A percentile compares a stretch with the other conserved stretches of the same genome.
Conservation (phyloP, 2,797 vertebrate genomes). For the Rhinoraja longicauda region DNA sequence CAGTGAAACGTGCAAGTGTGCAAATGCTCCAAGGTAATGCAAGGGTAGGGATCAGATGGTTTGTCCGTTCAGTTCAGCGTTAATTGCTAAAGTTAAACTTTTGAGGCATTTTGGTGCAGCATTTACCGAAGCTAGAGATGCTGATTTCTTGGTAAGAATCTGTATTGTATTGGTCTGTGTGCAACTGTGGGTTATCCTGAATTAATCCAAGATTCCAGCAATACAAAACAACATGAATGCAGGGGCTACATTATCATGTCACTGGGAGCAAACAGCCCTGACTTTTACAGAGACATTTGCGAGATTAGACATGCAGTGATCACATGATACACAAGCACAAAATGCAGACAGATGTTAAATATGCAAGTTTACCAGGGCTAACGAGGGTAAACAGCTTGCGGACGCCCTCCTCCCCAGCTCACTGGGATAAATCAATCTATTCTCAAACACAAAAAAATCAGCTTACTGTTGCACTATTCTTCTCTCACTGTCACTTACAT, state of each 20-base stretch:
- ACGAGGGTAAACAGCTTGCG: background rate
- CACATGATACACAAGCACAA: background rate
- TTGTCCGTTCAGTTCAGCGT: background rate
- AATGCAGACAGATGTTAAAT: background rate
- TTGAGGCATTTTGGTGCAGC: background rate
- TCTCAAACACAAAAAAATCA: background rate
- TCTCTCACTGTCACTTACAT: no score
- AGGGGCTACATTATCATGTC: background rate
- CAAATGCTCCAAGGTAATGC: background rate
- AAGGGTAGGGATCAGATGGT: no score
- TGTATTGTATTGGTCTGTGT: background rate
- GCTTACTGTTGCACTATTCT: background rate
- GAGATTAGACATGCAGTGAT: background rate
- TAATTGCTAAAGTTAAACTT: background rate
- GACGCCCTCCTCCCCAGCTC: background rate
- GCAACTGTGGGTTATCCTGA: background rate
- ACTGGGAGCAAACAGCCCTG: no score
- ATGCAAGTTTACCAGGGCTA: background rate
- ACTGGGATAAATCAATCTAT: background rate
- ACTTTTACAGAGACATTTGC: background rate
- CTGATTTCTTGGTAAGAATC: background rate
- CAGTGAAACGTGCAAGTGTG: background rate
- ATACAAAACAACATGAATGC: background rate
- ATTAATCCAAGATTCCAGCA: constrained; percentile 9
- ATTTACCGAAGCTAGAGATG: background rate